Conservation (phyloP, 2,113 vertebrate genomes). For the Trematomus loennbergii region DNA sequence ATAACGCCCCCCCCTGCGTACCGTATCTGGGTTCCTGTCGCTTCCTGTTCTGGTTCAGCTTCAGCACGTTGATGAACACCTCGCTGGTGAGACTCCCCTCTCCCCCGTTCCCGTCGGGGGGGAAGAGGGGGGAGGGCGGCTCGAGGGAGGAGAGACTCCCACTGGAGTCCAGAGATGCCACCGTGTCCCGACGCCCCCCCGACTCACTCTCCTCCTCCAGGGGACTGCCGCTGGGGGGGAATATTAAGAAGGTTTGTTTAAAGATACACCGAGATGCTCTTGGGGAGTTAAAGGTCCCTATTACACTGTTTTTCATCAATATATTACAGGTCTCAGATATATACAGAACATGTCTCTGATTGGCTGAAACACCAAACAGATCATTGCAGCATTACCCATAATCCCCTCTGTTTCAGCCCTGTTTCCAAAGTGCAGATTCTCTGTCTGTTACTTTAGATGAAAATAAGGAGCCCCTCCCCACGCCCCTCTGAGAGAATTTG, state of each 20-base stretch:
- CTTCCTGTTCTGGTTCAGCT: conserved; percentile 79
- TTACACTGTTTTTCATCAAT: too few relatives aligned
- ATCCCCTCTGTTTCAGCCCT: too few relatives aligned
- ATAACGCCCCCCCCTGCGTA: conserved; percentile 3
- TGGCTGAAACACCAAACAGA: too few relatives aligned
- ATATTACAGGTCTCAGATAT: too few relatives aligned
- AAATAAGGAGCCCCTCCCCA: too few relatives aligned
- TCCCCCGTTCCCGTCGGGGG: conserved; percentile 32
- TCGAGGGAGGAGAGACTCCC: conserved; percentile 79
- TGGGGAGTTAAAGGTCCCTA: too few relatives aligned
- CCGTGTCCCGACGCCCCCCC: conserved; percentile 73
- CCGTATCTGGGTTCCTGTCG: conserved; percentile 61
- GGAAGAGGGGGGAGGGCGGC: conserved; percentile 74
- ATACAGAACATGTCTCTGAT: too few relatives aligned
- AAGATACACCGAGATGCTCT: too few relatives aligned
- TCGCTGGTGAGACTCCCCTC: conserved; percentile 79
- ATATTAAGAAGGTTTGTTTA: neutral
- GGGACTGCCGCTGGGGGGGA: conserved; percentile 60
- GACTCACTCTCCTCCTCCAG: conserved; percentile 52
- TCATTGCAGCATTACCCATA: too few relatives aligned
- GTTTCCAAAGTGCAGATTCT: too few relatives aligned
- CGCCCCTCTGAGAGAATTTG: too few relatives aligned
- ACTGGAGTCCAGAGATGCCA: conserved; percentile 79
- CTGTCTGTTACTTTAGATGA: too few relatives aligned
- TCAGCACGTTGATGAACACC: conserved; percentile 82